These are phyloP conservation scores for Ormyrus rosae DNA, from an alignment of 2,888 invertebrate species.

Conservation along the genomic window DNA sequence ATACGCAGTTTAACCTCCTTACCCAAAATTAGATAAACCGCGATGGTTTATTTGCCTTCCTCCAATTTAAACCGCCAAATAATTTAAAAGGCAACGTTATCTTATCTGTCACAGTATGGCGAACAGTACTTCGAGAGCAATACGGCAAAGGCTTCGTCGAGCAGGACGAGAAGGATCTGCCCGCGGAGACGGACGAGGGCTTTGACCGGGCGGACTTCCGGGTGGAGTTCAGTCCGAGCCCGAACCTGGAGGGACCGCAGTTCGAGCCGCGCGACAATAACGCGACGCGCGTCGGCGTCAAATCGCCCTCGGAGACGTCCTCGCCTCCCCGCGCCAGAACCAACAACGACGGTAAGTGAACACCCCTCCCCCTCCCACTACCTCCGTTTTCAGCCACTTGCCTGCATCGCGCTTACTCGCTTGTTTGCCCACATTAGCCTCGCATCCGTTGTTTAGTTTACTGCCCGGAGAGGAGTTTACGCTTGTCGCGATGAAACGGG, in stretches of 20 bases:
- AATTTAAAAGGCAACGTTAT: slow-evolving; percentile 2
- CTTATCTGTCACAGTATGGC: slow-evolving; percentile 80
- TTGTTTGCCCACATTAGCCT: no score
- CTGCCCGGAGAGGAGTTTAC: no score
- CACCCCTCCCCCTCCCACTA: no score
- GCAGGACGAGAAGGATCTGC: slow-evolving; percentile 82
- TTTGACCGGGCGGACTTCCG: slow-evolving; percentile 76
- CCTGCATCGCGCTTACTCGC: not conserved
- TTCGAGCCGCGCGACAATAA: slow-evolving; percentile 69
- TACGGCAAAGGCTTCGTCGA: slow-evolving; percentile 86
- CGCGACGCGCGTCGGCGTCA: slow-evolving; percentile 60
- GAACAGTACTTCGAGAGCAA: slow-evolving; percentile 88
- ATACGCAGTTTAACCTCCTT: no score
- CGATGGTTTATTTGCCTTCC: no score
- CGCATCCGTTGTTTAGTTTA: no score
- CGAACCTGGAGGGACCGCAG: slow-evolving; percentile 74
- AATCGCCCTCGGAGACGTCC: slow-evolving; percentile 71
- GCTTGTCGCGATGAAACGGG: no score
- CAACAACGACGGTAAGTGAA: slow-evolving; percentile 72
- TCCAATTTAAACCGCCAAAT: not conserved
- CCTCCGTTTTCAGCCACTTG: not conserved
- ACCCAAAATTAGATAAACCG: no score
- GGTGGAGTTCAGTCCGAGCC: slow-evolving; percentile 75
- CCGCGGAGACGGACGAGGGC: slow-evolving; percentile 74
- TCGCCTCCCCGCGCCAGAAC: slow-evolving; percentile 72